These are phyloP conservation scores for Anticlea derivata DNA, from an alignment of 2,888 invertebrate species.

Conservation along the genomic window DNA sequence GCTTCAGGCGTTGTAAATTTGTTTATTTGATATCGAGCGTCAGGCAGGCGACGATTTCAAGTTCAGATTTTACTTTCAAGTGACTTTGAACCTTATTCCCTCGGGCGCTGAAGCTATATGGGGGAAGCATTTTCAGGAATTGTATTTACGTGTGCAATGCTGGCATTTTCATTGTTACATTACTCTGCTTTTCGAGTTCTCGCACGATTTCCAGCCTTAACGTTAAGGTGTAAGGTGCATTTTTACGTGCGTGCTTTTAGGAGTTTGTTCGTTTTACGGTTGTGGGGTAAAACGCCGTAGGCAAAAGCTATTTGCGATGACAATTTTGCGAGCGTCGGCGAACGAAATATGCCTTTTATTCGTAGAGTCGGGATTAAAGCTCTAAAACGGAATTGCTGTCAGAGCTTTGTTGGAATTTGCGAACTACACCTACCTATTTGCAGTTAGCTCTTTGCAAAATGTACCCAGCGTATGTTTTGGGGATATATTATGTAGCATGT, in stretches of 20 bases:
- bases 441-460: conserved; percentile 35
- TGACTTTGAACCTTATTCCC: conserved; percentile 72
- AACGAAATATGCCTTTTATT: conserved; percentile 84
- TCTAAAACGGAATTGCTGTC: conserved; percentile 82
- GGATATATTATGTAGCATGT: conserved; percentile 15
- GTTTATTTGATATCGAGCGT: conserved; percentile 84
- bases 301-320: conserved; percentile 84
- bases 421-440: conserved; percentile 64
- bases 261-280: conserved; percentile 47
- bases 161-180: conserved; percentile 82
- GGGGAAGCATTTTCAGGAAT: conserved; percentile 60
- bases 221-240: conserved; percentile 29
- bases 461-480: conserved; percentile 5
- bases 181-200: conserved; percentile 44
- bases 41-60: conserved; percentile 82
- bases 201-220: conserved; percentile 38
- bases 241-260: conserved; percentile 35
- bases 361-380: conserved; percentile 80
- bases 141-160: conserved; percentile 81
- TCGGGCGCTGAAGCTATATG: conserved; percentile 61
- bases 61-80: conserved; percentile 77
- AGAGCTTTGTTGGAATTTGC: conserved; percentile 71
- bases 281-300: conserved; percentile 53
- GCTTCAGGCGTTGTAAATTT: conserved; percentile 67
- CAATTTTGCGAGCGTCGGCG: conserved; percentile 81